Base-by-base conservation (phyloP, 2,797 vertebrate species). In the Salarias fasciatus region DNA sequence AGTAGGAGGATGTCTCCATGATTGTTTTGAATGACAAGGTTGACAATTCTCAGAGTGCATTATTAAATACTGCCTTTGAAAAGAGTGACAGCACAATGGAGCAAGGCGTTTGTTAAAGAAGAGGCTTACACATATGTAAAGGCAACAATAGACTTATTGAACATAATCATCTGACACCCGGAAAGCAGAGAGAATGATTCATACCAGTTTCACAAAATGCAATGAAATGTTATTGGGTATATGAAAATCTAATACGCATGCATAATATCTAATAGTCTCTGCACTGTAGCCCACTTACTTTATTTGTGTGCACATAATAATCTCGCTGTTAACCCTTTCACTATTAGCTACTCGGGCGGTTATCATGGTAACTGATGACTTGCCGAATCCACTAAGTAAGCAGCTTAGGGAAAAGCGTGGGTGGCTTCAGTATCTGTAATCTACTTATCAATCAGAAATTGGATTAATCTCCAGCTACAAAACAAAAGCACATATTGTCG, bases 21-120 rank as follows among this genome's bases (percentile, higher is more conserved):
- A 72, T 72, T 81, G 79, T 80, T 83, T 76, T 88, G 85, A 90
- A 78, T 85, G 87, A 88, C 89, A 90, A 87, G 88, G 86, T 71
- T 87, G 84, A 80, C 79, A 86, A 88, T 86, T 86, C 87, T 86
- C 84, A 18, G 47, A 72, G 70, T 82, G 79, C 75, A 79, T 86
- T 79, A 83, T 89, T 85, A 82, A 82, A 79, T 70, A 72, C 72
- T 74, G 49, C 69, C 70, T 85, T 57, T 68, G 67, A 86, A 84
- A 68, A 52, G 66, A 69, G 59, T 48, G 53, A 69, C 73, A 69
- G 64, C 75, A 49, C 64, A 73, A 49, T 50, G 54, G 62, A 74
- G 69, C 31, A 15, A 69, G 61, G 52, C 66, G 61, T 80, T 73
- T 88, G 63, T 64, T 75, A 50, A 77, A 70, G 64, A 6, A 37